Conservation (phyloP, 2,797 vertebrate genomes). For the Sphenodon punctatus region DNA sequence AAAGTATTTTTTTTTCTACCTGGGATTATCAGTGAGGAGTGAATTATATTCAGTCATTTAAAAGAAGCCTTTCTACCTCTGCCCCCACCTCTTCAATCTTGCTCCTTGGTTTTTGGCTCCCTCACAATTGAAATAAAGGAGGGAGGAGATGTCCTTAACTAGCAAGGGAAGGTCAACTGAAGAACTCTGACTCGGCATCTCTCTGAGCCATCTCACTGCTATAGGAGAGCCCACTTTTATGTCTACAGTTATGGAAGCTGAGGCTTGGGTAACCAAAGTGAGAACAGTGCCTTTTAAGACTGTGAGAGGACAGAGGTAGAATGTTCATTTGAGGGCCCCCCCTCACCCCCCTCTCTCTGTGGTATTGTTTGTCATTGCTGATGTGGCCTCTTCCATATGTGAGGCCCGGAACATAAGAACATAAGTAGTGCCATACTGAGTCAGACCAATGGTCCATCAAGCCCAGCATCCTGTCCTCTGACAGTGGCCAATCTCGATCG, state of each 20-base stretch:
- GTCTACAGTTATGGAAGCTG: neutral
- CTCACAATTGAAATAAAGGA: neutral
- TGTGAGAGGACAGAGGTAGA: fast-evolving
- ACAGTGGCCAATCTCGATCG: no score
- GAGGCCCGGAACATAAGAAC: no score
- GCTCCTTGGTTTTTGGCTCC: neutral
- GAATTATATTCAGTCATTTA: fast-evolving
- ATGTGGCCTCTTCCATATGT: no score
- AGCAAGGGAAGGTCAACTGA: neutral
- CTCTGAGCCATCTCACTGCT: neutral
- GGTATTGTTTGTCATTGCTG: no score
- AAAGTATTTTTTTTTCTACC: neutral
- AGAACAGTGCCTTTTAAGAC: neutral
- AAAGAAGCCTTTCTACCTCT: neutral
- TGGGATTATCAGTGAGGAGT: neutral
- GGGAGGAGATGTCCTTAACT: neutral
- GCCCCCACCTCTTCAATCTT: no score
- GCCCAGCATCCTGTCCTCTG: no score
- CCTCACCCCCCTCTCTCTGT: no score
- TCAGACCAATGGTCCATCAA: no score
- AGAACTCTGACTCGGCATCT: neutral
- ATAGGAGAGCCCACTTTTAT: neutral
- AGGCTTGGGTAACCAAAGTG: neutral
- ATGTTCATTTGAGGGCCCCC: no score
- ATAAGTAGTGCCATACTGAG: no score